Conservation (phyloP, 2,113 vertebrate species). For the Chloebia gouldiae region DNA sequence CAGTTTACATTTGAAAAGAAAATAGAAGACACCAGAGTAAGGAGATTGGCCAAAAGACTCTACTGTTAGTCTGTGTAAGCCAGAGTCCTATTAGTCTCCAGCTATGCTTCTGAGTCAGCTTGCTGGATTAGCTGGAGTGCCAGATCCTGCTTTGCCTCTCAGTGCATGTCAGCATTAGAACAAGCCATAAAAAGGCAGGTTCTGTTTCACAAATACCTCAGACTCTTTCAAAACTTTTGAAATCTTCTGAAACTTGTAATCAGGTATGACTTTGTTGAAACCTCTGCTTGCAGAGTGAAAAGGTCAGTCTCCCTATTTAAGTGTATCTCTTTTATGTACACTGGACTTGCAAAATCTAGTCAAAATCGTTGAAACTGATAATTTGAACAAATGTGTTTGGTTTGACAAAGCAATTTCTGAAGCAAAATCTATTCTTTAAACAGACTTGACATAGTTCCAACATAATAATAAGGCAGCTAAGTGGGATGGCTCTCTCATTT, state of each 20-base stretch:
- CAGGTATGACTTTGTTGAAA: constrained; percentile 30
- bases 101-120: neutral
- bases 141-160: neutral
- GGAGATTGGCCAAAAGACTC: neutral
- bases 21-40: neutral
- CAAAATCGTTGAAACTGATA: neutral
- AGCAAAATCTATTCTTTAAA: neutral
- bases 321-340: constrained; percentile 8
- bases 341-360: constrained; percentile 43
- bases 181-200: neutral
- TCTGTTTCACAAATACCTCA: constrained; percentile 1
- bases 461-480: neutral
- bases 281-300: constrained; percentile 48
- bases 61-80: neutral
- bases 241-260: constrained; percentile 21
- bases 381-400: neutral
- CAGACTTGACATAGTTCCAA: neutral
- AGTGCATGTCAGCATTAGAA: neutral
- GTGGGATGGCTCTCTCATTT: neutral
- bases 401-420: neutral
- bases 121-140: neutral
- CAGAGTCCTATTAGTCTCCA: neutral
- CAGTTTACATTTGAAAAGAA: neutral
- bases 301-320: constrained; percentile 39
- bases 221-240: constrained; percentile 27